A percentile compares a stretch with the other conserved stretches of the same genome.
Conservation (phyloP, 1,140 invertebrate species). For the Drosophila auraria region DNA sequence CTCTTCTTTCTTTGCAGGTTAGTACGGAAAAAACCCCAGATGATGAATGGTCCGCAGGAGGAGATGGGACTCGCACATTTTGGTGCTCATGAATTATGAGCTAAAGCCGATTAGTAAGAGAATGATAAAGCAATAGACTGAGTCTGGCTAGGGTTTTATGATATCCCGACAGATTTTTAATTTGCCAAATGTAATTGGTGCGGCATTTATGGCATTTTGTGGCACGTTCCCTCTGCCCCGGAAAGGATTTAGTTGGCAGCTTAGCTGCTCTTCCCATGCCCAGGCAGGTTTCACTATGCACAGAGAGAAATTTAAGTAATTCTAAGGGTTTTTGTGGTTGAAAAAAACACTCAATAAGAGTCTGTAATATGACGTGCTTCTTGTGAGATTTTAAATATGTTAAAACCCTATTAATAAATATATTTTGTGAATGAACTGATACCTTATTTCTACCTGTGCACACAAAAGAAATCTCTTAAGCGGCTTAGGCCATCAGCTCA, state of each 20-base stretch:
- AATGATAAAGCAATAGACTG: constrained; percentile 35
- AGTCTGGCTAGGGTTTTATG: constrained; percentile 41
- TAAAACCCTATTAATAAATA: background rate
- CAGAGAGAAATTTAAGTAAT: constrained; percentile 10
- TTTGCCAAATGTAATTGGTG: constrained; percentile 70
- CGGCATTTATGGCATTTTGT: constrained; percentile 39
- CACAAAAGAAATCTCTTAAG: constrained; percentile 45
- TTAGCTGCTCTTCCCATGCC: constrained; percentile 42
- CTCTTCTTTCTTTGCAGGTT: constrained; percentile 68
- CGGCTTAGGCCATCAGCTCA: constrained; percentile 42
- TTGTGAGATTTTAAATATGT: no score
- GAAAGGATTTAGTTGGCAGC: constrained; percentile 17
- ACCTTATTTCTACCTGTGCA: constrained; percentile 14
- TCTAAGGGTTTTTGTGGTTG: background rate
- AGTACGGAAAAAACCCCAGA: constrained; percentile 53
- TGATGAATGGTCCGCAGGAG: constrained; percentile 55
- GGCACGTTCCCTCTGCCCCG: constrained; percentile 15
- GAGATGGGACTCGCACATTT: constrained; percentile 6
- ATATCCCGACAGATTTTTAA: constrained; percentile 61
- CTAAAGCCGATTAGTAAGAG: constrained; percentile 69
- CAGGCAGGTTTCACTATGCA: constrained; percentile 35
- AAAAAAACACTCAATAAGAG: background rate
- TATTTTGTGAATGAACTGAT: background rate
- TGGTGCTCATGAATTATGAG: constrained; percentile 59
- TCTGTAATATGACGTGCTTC: background rate